Evolutionary conservation across 2,888 invertebrate genomes (phyloP).

Genomic region (Pyrrhopygopsis socrates): DNA sequence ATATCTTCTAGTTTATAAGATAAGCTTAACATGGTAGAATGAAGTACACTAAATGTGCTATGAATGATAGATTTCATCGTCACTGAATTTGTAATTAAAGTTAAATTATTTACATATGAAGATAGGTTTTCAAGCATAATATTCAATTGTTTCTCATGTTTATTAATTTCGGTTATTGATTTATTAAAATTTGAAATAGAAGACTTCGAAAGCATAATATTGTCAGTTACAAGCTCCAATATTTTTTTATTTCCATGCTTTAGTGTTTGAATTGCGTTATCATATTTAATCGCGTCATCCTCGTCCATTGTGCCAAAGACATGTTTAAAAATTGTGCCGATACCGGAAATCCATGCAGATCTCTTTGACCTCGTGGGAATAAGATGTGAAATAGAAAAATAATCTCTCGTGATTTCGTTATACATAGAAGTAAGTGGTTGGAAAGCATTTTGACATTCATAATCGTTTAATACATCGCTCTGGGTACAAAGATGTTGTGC

Average conservation of each 20-base stretch:
- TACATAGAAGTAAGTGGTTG: slow-evolving; percentile 18
- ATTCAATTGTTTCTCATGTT: not conserved
- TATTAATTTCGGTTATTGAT: not conserved
- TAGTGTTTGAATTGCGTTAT: slow-evolving; percentile 53
- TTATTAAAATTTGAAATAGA: slow-evolving; percentile 14
- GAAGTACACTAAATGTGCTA: not conserved
- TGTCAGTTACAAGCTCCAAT: not conserved
- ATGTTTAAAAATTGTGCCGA: slow-evolving; percentile 74
- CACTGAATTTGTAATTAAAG: slow-evolving; percentile 5
- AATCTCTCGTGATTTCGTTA: slow-evolving; percentile 3
- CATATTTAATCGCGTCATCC: slow-evolving; percentile 70
- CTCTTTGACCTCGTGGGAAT: slow-evolving; percentile 39
- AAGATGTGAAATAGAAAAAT: slow-evolving; percentile 10
- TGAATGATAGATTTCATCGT: slow-evolving; percentile 10
- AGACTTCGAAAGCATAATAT: slow-evolving; percentile 15
- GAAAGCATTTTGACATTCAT: slow-evolving; percentile 10
- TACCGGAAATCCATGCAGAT: slow-evolving; percentile 71
- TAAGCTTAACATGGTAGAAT: slow-evolving; percentile 11
- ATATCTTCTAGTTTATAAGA: slow-evolving; percentile 33
- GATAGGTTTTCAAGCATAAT: slow-evolving; percentile 1
- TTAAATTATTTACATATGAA: not conserved
- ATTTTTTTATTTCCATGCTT: not conserved
- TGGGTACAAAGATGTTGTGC: not conserved
- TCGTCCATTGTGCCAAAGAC: slow-evolving; percentile 79
- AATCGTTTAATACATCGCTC: not conserved